Conservation (phyloP, 64 coral and sea anemone species). For the Dendronephthya gigantea region DNA sequence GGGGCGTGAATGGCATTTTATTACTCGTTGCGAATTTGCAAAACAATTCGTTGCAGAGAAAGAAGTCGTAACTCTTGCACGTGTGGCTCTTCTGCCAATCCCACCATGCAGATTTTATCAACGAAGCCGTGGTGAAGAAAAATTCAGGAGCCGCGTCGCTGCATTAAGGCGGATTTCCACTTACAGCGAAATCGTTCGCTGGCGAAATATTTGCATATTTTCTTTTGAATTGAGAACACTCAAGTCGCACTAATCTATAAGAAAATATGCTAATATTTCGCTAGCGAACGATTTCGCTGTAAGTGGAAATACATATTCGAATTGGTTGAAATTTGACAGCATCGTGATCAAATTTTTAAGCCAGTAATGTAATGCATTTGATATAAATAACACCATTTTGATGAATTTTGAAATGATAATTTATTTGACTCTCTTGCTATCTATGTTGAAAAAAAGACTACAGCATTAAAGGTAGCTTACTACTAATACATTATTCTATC, state of each 20-base stretch:
- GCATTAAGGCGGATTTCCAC: background rate
- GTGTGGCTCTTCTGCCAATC: background rate
- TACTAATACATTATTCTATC: no score
- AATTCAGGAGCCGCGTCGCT: constrained; percentile 34
- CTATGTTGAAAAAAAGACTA: no score
- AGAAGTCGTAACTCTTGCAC: background rate
- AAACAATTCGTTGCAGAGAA: background rate
- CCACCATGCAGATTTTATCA: constrained; percentile 11
- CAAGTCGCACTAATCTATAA: no score
- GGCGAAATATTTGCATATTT: no score
- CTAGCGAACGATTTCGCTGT: background rate
- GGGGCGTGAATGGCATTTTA: background rate
- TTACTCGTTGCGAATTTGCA: no score
- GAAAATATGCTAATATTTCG: no score
- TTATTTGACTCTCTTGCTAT: no score
- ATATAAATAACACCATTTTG: no score
- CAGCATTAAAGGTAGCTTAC: no score
- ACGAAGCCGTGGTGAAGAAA: constrained; percentile 35
- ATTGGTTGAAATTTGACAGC: background rate
- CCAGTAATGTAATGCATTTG: no score
- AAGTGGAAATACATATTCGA: constrained; percentile 2
- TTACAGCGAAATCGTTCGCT: constrained; percentile 34
- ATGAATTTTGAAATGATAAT: no score
- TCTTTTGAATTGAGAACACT: no score
- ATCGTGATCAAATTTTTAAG: constrained; percentile 12